A percentile compares a stretch with the other conserved stretches of the same genome.
These are phyloP conservation scores for Phrynosoma blainvillii DNA, from an alignment of 2,113 vertebrate genomes.

Conservation along the genomic window DNA sequence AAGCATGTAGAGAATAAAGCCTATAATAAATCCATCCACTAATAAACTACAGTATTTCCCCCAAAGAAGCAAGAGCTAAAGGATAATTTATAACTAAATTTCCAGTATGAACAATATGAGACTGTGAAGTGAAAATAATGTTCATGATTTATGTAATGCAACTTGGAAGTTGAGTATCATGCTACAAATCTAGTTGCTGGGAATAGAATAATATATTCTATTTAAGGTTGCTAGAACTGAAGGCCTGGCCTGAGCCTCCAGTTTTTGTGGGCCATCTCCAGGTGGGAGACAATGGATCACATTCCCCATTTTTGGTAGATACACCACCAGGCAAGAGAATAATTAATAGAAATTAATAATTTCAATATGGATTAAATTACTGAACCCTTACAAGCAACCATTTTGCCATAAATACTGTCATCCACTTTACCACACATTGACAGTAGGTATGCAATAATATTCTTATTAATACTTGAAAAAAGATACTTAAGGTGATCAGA, in stretches of 20 bases:
- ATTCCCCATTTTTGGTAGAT: no score
- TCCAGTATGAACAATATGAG: not conserved
- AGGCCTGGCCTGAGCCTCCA: no score
- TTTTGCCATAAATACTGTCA: not conserved
- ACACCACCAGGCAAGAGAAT: not conserved
- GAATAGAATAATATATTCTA: not conserved
- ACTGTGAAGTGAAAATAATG: not conserved
- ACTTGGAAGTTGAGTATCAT: not conserved
- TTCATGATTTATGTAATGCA: not conserved
- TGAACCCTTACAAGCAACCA: not conserved
- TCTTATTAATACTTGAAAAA: not conserved
- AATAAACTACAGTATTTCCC: not conserved
- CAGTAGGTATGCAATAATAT: not conserved
- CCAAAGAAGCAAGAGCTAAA: not conserved
- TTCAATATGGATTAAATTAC: not conserved
- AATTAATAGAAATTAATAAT: not conserved
- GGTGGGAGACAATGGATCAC: no score
- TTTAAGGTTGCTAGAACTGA: no score
- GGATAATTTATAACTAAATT: not conserved
- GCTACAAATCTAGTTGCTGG: not conserved
- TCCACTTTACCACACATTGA: not conserved
- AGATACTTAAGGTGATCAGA: not conserved
- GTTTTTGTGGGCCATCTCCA: no score
- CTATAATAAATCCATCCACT: not conserved
- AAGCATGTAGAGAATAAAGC: conserved; percentile 7